Evolutionary conservation across 2,888 invertebrate species (phyloP), one percentile per base, ranked within the genome.

Genomic region (Quadriops clusia): DNA sequence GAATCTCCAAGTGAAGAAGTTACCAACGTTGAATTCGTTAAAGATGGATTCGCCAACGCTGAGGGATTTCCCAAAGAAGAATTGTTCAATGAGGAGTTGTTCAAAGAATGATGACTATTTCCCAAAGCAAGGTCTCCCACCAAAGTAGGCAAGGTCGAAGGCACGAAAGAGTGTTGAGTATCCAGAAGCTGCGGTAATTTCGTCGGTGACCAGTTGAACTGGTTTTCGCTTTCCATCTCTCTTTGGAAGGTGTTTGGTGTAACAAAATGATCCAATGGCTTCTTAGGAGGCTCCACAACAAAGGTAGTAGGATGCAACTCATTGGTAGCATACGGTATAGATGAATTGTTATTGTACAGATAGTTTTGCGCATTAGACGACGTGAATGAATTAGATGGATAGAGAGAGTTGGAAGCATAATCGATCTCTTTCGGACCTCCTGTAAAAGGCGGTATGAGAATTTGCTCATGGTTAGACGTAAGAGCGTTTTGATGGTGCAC

Each of bases 81-180:
- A n/a, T n/a, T n/a, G n/a, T n/a, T n/a, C n/a, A n/a, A n/a, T n/a
- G n/a, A n/a, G n/a, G n/a, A n/a, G n/a, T n/a, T n/a, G n/a, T n/a
- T n/a, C n/a, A n/a, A n/a, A n/a, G n/a, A n/a, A n/a, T n/a, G n/a
- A n/a, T n/a, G n/a, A n/a, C n/a, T 38, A 33, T 48, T 54, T 29
- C 56, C 56, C 5, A 73, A 47, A 2, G 73, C 72, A 26, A 74
- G 51, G 52, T 74, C 74, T 2, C 73, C 71, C 2, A 73, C 68
- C 23, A 74, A 48, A n/a, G 72, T 71, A 5, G 73, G 70, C 28
- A 73, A 51, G 11, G 72, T 68, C 2, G 68, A 64, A 3, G 68
- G 60, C 3, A 65, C 59, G 14, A 65, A 55, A 30, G 49, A 50
- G 30, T 61, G 63, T 2, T 58, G 43, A 2, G 56, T 48, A 26